phyloP scores from a whole-genome alignment of 1,140 invertebrate species.

The Teleogryllus occipitalis region DNA sequence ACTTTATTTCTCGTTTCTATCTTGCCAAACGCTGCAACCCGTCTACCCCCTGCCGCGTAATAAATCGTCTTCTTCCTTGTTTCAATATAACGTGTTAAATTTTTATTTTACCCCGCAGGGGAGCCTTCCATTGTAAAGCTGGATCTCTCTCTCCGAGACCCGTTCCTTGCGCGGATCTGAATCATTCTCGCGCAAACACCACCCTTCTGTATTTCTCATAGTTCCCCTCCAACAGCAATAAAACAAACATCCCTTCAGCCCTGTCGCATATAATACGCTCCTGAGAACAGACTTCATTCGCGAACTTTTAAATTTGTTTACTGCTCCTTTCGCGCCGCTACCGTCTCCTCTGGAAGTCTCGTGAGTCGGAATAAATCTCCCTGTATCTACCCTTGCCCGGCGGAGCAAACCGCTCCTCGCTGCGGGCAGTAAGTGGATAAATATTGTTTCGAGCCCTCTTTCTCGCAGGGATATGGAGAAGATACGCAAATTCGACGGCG shows the following conservation, averaged over 20 bases:
- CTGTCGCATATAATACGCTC: neutral
- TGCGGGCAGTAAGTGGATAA: too few relatives aligned
- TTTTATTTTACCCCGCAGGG: neutral
- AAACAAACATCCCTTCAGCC: neutral
- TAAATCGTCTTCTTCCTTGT: neutral
- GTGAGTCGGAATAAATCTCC: too few relatives aligned
- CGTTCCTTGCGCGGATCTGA: neutral
- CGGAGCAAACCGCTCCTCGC: too few relatives aligned
- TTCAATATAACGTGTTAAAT: neutral
- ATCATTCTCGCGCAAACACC: neutral
- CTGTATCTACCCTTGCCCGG: too few relatives aligned
- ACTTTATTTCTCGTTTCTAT: neutral
- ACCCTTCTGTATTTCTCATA: neutral
- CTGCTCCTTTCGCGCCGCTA: neutral
- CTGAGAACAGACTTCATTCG: neutral
- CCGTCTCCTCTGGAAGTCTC: too few relatives aligned
- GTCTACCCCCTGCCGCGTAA: neutral
- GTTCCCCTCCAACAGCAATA: neutral
- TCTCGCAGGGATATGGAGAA: neutral
- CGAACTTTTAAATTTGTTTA: slow-evolving; percentile 1
- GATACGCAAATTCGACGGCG: neutral
- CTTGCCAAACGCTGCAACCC: too few relatives aligned
- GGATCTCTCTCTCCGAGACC: neutral
- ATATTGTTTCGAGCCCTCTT: too few relatives aligned
- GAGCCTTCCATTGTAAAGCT: too few relatives aligned